These are phyloP conservation scores for Darevskia nairensis DNA, from an alignment of 2,797 vertebrate genomes.

Conservation along the genomic window DNA sequence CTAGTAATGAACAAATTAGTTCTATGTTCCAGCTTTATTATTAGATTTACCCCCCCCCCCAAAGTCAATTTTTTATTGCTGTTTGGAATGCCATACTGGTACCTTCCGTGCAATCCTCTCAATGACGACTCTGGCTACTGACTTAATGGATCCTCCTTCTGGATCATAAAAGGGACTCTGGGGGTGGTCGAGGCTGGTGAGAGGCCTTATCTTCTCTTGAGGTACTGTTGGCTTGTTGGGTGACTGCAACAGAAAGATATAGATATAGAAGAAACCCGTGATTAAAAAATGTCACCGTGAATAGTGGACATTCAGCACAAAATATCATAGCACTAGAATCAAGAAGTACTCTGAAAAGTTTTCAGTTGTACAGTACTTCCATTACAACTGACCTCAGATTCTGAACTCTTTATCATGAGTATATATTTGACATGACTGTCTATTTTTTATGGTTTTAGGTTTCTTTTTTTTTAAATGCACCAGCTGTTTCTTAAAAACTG, in stretches of 20 bases:
- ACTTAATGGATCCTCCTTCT: conserved; percentile 94
- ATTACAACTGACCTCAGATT: neutral
- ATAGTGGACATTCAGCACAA: neutral
- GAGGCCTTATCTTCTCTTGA: conserved; percentile 96
- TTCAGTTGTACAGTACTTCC: neutral
- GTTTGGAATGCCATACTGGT: conserved; percentile 46
- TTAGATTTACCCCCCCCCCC: neutral
- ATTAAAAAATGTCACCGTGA: neutral
- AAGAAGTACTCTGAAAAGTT: neutral
- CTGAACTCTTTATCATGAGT: neutral
- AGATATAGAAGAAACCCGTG: neutral
- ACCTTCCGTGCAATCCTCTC: conserved; percentile 99
- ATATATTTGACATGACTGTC: no score
- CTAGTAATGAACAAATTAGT: neutral
- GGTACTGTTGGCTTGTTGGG: conserved; percentile 90
- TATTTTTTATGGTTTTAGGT: no score
- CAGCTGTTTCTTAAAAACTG: no score
- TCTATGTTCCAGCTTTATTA: neutral
- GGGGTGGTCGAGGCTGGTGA: conserved; percentile 96
- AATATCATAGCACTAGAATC: neutral
- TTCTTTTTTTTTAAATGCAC: no score
- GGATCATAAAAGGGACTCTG: conserved; percentile 98
- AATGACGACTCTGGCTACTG: conserved; percentile 92
- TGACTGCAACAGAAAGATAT: conserved; percentile 79
- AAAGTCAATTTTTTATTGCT: rapidly evolving